A percentile compares a stretch with the other conserved stretches of the same genome.
Conservation (phyloP, 2,113 vertebrate genomes). For the Syrrhaptes paradoxus region DNA sequence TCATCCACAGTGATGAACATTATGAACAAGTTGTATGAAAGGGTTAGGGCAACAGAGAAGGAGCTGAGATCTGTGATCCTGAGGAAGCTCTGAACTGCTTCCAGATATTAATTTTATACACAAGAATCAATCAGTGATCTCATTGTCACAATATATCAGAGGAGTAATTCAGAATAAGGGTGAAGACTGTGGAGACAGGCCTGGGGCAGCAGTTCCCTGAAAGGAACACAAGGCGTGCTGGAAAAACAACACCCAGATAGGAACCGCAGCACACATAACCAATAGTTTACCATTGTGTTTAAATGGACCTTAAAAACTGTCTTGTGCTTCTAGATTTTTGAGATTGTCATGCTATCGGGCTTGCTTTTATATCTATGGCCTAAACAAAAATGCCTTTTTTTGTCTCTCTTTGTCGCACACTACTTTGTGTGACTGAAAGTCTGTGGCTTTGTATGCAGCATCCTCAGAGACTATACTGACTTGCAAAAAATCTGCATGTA, state of each 20-base stretch:
- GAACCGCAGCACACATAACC: not conserved
- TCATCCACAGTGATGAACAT: rapidly evolving
- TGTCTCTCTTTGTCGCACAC: not conserved
- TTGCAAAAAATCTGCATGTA: not conserved
- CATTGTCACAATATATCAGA: not conserved
- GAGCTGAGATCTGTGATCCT: not conserved
- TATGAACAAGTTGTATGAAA: not conserved
- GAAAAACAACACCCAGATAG: not conserved
- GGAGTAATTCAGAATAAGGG: not conserved
- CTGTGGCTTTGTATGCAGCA: not conserved
- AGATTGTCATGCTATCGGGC: not conserved
- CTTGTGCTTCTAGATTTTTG: not conserved
- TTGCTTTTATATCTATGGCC: not conserved
- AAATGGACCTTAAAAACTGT: not conserved
- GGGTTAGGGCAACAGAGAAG: not conserved
- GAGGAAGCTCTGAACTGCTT: not conserved
- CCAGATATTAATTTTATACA: not conserved
- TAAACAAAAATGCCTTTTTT: not conserved
- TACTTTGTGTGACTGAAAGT: rapidly evolving
- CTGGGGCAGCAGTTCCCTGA: not conserved
- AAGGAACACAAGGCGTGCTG: rapidly evolving
- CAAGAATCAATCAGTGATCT: not conserved
- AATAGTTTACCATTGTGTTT: not conserved
- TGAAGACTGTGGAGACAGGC: not conserved
- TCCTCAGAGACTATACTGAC: not conserved